Evolutionary conservation across 1,140 invertebrate genomes (phyloP).

Genomic region (Hestina assimilis): DNA sequence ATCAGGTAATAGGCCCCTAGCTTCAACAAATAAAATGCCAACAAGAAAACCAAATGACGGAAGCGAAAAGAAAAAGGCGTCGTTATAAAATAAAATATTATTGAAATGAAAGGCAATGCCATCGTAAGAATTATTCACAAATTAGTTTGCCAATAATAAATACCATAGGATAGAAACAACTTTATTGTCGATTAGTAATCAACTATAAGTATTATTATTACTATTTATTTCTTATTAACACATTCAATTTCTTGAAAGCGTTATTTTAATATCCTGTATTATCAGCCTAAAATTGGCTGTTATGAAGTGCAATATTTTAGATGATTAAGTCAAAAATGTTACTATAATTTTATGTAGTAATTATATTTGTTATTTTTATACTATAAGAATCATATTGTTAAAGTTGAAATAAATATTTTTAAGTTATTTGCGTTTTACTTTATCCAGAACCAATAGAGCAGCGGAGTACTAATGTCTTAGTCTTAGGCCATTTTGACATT

Average conservation of each 20-base stretch:
- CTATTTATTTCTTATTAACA: constrained; percentile 4
- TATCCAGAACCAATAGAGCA: no score
- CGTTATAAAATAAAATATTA: constrained; percentile 7
- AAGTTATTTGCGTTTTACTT: neutral
- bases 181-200: no score
- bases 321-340: constrained; percentile 10
- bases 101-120: neutral
- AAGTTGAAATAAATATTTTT: constrained; percentile 18
- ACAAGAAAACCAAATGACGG: constrained; percentile 40
- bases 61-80: constrained; percentile 44
- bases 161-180: no score
- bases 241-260: neutral
- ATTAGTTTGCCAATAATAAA: no score
- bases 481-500: no score
- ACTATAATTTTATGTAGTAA: constrained; percentile 4
- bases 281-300: constrained; percentile 37
- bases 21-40: neutral
- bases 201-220: neutral
- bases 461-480: no score
- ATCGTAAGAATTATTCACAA: no score
- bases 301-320: constrained; percentile 56
- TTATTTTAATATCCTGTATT: constrained; percentile 13
- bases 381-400: constrained; percentile 15
- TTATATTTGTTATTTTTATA: neutral
- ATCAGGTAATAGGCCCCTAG: constrained; percentile 36